Conservation (phyloP, 2,888 invertebrate genomes). For the Formica aserva region DNA sequence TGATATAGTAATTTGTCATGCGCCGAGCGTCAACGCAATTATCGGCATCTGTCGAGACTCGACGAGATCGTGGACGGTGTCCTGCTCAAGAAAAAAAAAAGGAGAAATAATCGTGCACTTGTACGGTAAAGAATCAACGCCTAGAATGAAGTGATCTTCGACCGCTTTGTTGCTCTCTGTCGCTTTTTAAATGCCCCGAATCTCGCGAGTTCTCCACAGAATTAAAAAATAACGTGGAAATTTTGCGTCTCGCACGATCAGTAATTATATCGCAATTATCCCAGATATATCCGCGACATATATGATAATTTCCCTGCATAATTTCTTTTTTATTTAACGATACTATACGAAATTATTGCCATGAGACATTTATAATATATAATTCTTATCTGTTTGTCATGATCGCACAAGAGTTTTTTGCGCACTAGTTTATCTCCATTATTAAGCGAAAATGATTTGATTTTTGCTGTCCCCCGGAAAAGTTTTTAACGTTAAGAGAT, state of each 20-base stretch:
- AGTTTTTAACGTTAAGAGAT: constrained; percentile 4
- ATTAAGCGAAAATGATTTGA: constrained; percentile 12
- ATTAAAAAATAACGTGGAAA: neutral
- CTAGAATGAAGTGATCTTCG: neutral
- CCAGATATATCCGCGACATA: neutral
- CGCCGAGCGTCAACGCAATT: constrained; percentile 56
- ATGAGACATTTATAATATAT: neutral
- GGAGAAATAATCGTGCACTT: constrained; percentile 7
- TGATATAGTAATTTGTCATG: neutral
- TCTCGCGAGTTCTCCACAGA: neutral
- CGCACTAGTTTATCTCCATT: neutral
- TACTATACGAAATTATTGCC: neutral
- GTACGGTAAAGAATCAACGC: neutral
- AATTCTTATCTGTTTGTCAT: neutral
- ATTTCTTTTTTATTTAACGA: neutral
- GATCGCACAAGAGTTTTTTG: neutral
- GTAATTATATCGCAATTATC: constrained; percentile 12
- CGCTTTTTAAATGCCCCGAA: neutral
- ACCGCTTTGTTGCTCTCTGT: constrained; percentile 18
- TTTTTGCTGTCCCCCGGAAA: neutral
- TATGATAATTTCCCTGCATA: neutral
- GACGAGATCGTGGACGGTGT: constrained; percentile 67
- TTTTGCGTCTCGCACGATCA: constrained; percentile 23
- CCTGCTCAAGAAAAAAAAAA: constrained; percentile 61
- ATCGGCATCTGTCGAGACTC: constrained; percentile 57